Base-by-base conservation (phyloP, 2,888 invertebrate genomes). In the Ophion slaviceki region DNA sequence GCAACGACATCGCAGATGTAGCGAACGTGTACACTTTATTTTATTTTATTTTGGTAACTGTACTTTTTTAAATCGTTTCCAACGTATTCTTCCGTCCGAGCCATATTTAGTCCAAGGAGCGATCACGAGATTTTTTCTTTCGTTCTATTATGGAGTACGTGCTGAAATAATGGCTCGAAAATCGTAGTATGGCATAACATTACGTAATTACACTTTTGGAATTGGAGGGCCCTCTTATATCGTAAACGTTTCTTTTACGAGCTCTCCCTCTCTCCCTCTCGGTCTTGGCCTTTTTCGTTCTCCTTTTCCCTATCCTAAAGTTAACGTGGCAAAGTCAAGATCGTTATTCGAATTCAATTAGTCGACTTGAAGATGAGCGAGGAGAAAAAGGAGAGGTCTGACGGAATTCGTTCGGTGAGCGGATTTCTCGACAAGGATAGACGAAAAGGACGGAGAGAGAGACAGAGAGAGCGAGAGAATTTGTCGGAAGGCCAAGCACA, bases 291-390 rank as follows among this genome's bases (percentile, higher is more conserved):
- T 36, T 20, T 20, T 20, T 64, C 75, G 1, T 11, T 64, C 32
- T 40, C 17, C 57, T 28, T 66, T 24, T 76, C 47, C 8, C 24
- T 61, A 40, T 62, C 14, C 45, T n/a, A 61, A 45, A 67, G 59
- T 82, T 74, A 78, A 57, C 67, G 61, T 71, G 64, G 59, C 74
- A 66, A 45, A 83, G 47, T 74, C 57, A n/a, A 82, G 77, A 57
- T 76, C 61, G 76, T 80, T 86, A 62, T 75, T 67, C 77, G 80
- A 80, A 80, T 86, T 72, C 64, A 72, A 80, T 83, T 71, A 85
- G 78, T 45, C 14, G 59, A 59, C 17, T n/a, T 28, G 66, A 64
- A 53, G n/a, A 47, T 24, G 24, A 40, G 20, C 20, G n/a, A 62
- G 11, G 20, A 57, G 45, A 14, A 32, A 36, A n/a, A 40, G 28